A percentile compares a stretch with the other conserved stretches of the same genome.
Conservation (phyloP, 2,888 invertebrate species). For the Belgica antarctica region DNA sequence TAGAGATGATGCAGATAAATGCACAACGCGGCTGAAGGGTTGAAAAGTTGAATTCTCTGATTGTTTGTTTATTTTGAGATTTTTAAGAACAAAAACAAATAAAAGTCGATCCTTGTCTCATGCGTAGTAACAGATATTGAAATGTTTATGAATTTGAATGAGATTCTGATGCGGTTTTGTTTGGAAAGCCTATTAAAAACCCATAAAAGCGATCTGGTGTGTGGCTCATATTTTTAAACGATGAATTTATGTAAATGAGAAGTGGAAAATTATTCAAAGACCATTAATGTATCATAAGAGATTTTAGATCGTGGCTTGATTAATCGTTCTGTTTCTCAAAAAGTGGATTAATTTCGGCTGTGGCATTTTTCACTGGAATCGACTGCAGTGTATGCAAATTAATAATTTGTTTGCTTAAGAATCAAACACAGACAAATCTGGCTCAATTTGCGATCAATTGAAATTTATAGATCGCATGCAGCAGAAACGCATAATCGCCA, state of each 20-base stretch:
- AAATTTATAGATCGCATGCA: conserved; percentile 21
- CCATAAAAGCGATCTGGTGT: conserved; percentile 4
- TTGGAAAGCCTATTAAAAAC: conserved; percentile 11
- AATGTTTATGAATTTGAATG: background rate
- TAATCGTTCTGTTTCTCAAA: background rate
- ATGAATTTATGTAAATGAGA: conserved; percentile 28
- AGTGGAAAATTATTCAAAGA: conserved; percentile 22
- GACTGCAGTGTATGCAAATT: background rate
- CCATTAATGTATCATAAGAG: conserved; percentile 18
- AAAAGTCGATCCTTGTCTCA: conserved; percentile 10
- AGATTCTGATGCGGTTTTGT: conserved; percentile 7
- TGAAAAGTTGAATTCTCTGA: conserved; percentile 5
- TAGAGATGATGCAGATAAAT: conserved; percentile 4
- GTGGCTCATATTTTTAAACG: conserved; percentile 21
- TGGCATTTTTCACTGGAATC: background rate
- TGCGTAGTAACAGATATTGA: background rate
- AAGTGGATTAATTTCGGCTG: background rate
- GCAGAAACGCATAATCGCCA: background rate
- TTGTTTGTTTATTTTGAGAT: conserved; percentile 21
- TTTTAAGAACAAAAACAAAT: conserved; percentile 4
- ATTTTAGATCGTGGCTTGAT: background rate
- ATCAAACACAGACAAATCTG: background rate
- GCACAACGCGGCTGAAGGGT: background rate
- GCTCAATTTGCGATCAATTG: background rate
- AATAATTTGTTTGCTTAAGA: background rate